These are phyloP conservation scores for Siniperca obscura DNA, from an alignment of 2,797 vertebrate genomes.

Conservation along the genomic window DNA sequence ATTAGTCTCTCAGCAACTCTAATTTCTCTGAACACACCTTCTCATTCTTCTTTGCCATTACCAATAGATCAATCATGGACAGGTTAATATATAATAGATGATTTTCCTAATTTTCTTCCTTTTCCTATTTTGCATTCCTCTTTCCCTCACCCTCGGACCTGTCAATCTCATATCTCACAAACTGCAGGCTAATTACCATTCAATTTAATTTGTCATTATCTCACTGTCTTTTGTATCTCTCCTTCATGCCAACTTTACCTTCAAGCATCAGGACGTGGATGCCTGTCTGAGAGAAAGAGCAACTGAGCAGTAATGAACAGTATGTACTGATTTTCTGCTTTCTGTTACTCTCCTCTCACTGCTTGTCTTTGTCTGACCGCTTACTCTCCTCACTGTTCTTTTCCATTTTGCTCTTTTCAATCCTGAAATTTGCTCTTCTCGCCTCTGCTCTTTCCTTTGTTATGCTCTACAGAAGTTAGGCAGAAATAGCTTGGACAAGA, in stretches of 20 bases:
- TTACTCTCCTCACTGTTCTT: constrained; percentile 19
- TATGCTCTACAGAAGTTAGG: background rate
- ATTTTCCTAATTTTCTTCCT: background rate
- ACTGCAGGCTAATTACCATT: constrained; percentile 25
- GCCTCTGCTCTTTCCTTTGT: constrained; percentile 19
- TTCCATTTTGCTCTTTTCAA: constrained; percentile 24
- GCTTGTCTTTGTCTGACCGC: constrained; percentile 19
- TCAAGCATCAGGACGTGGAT: background rate
- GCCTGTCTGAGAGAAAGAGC: constrained; percentile 7
- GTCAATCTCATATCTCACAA: constrained; percentile 5
- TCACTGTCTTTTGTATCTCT: background rate
- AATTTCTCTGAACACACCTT: constrained; percentile 41
- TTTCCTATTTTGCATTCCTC: background rate
- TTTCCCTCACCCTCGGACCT: background rate
- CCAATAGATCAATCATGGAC: constrained; percentile 25
- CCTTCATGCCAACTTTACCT: background rate
- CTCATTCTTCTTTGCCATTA: constrained; percentile 27
- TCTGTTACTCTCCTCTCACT: constrained; percentile 2
- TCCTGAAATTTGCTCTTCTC: constrained; percentile 1
- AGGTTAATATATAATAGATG: constrained; percentile 5
- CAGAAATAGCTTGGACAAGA: constrained; percentile 8
- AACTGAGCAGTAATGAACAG: constrained; percentile 21
- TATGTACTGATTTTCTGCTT: constrained; percentile 20
- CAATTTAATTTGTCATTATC: constrained; percentile 32
- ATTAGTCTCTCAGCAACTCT: constrained; percentile 48